phyloP scores from a whole-genome alignment of 2,797 vertebrate species.

The Hydrophis major region DNA sequence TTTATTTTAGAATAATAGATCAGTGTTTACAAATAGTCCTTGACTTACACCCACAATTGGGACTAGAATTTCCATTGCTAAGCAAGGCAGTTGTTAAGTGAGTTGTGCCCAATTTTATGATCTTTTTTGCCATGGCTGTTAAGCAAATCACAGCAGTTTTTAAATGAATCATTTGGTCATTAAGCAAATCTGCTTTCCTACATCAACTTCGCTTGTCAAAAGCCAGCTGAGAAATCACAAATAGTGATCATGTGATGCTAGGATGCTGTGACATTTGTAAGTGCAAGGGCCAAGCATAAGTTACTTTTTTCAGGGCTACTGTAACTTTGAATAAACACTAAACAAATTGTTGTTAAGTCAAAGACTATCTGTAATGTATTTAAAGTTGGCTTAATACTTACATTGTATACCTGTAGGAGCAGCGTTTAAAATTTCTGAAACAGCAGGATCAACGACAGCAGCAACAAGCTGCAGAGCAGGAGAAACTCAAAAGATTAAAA shows the following conservation, averaged over 20 bases:
- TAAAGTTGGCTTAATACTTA: not conserved
- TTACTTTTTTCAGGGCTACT: not conserved
- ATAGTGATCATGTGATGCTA: not conserved
- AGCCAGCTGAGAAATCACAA: not conserved
- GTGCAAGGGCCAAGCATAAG: not conserved
- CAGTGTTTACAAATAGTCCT: not conserved
- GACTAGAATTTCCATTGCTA: not conserved
- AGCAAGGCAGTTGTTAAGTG: not conserved
- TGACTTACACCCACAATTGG: not conserved
- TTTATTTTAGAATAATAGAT: not conserved
- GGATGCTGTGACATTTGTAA: not conserved
- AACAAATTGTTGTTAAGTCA: not conserved
- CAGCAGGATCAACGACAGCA: slow-evolving; percentile 91
- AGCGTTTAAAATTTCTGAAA: slow-evolving; percentile 88
- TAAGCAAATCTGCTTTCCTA: not conserved
- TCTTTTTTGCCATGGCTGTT: not conserved
- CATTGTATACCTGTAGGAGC: slow-evolving; percentile 77
- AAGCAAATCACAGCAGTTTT: not conserved
- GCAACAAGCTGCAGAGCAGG: slow-evolving; percentile 83
- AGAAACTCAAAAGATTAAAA: slow-evolving; percentile 82
- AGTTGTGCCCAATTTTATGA: not conserved
- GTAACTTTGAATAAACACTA: not conserved
- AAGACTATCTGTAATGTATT: not conserved
- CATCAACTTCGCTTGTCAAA: not conserved
- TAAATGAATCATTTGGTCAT: not conserved